Conservation (phyloP, 2,113 vertebrate species). For the Rousettus leschenaultii region DNA sequence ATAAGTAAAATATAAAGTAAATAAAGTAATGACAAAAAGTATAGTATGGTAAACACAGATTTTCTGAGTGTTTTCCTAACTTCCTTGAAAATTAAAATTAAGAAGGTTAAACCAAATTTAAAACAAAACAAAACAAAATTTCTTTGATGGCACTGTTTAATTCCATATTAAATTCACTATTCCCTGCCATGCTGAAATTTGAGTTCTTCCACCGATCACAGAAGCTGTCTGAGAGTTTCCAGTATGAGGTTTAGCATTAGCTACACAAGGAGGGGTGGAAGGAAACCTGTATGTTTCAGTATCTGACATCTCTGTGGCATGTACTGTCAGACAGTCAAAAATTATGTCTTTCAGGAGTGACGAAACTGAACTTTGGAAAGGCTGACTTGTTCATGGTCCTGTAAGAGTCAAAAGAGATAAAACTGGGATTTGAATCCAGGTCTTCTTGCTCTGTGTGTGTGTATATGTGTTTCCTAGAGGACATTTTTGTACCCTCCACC, state of each 20-base stretch:
- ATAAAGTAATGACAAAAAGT: too few relatives aligned
- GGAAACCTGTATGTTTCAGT: not conserved
- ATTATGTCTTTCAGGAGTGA: not conserved
- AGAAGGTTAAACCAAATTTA: not conserved
- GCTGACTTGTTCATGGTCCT: not conserved
- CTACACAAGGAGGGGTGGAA: not conserved
- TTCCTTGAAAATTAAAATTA: not conserved
- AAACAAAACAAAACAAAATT: not conserved
- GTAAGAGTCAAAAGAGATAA: not conserved
- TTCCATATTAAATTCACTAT: not conserved
- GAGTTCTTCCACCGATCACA: not conserved
- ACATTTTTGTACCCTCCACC: not conserved
- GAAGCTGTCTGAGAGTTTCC: not conserved
- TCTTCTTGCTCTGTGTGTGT: not conserved
- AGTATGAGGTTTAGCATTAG: not conserved
- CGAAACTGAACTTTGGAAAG: constrained; percentile 13
- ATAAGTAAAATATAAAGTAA: too few relatives aligned
- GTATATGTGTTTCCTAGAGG: not conserved
- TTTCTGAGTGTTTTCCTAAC: not conserved
- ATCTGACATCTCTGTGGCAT: not conserved
- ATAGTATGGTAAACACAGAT: too few relatives aligned
- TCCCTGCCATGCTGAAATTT: not conserved
- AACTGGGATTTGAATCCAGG: not conserved
- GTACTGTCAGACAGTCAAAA: not conserved
- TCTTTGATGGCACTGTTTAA: not conserved